A percentile compares a stretch with the other conserved stretches of the same genome.
Conservation (phyloP, 2,888 invertebrate species). For the Ophonus ardosiacus region DNA sequence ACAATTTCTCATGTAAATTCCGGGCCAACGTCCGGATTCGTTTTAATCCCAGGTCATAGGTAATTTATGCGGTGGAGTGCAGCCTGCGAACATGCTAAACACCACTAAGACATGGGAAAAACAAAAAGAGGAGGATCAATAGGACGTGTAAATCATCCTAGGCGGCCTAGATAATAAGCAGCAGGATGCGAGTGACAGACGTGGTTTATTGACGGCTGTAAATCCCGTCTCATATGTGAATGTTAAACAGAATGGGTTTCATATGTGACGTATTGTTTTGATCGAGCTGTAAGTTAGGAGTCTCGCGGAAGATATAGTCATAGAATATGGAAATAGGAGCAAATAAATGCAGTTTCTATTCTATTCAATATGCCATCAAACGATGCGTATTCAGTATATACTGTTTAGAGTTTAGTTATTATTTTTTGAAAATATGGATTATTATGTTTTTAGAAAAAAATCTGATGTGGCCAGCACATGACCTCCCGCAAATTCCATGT, state of each 20-base stretch:
- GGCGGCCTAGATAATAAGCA: neutral
- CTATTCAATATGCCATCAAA: too few species aligned
- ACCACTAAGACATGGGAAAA: conserved; percentile 4
- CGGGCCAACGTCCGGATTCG: conserved; percentile 25
- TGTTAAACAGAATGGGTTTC: neutral
- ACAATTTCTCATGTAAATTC: conserved; percentile 52
- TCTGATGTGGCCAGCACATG: too few species aligned
- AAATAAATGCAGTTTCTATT: too few species aligned
- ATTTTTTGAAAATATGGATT: too few species aligned
- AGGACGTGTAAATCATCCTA: neutral
- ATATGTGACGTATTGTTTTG: neutral
- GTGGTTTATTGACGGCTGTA: neutral
- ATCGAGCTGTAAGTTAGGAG: neutral
- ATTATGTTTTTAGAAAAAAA: too few species aligned
- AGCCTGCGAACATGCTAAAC: conserved; percentile 32
- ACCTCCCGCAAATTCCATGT: too few species aligned
- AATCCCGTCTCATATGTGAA: neutral
- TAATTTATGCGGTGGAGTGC: conserved; percentile 50
- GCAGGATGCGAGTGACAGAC: neutral
- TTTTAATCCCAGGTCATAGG: conserved; percentile 42
- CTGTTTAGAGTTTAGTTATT: too few species aligned
- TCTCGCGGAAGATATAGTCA: too few species aligned
- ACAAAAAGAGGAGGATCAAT: neutral
- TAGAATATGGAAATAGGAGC: too few species aligned
- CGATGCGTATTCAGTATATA: too few species aligned